Evolutionary conservation across 2,888 invertebrate genomes (phyloP), one percentile per base, ranked within the genome.

Genomic region (Laspeyria flexula): DNA sequence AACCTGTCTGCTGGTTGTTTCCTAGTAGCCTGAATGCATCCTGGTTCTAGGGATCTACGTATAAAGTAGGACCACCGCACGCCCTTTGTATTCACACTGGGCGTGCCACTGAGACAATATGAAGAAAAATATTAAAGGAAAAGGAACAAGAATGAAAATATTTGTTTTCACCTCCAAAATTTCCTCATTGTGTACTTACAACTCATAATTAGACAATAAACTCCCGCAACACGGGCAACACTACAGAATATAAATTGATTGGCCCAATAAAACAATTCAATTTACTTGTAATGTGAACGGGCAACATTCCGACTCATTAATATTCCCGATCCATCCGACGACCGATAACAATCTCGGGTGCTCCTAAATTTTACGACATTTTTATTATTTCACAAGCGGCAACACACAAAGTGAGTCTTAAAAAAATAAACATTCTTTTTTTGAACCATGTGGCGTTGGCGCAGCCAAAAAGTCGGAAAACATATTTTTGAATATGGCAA

Each of bases 301-400:
- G 41, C 37, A 51, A 56, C 55, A 57, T 58, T 61, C 62, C 49
- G 47, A 11, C 67, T 65, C 57, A 55, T 70, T 70, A 71, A 60
- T 65, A 71, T 71, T 63, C 68, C 54, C 59, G 55, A 65, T 57
- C 44, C 65, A 54, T 68, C 44, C 54, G 18, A 51, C 52, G 33
- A 54, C 34, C 56, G 70, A 71, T 70, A 68, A 71, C 56, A 60
- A 71, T 68, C 68, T 60, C 38, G 55, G 62, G 51, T 55, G 60
- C 56, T 63, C 48, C 68, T 42, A 70, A 67, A 65, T 71, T 71
- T 70, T 65, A 70, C 68, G 68, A 68, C 62, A 56, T 59, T 70
- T 71, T 68, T 71, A 70, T 63, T 68, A 65, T 66, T 66, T 65
- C 55, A 55, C 50, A 61, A 64, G 71, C 66, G 75, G 75, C 71